Conservation (phyloP, 2,888 invertebrate genomes). For the Synanthedon formicaeformis region DNA sequence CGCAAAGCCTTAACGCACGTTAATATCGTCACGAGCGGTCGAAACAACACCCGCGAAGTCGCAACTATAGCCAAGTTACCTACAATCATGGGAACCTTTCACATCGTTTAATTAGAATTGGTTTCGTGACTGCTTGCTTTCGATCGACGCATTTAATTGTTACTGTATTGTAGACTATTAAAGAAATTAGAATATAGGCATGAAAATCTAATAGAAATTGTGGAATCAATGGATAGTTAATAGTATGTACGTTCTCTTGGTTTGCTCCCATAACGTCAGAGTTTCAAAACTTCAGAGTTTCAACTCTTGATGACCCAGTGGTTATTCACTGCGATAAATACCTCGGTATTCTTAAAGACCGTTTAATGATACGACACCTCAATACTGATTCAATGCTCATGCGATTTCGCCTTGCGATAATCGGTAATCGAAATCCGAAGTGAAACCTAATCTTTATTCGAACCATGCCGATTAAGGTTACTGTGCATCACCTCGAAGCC, state of each 20-base stretch:
- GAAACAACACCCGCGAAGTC: not conserved
- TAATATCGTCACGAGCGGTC: constrained; percentile 3
- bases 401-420: not conserved
- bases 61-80: not conserved
- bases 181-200: no score
- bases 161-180: no score
- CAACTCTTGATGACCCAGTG: no score
- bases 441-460: not conserved
- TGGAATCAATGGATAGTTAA: no score
- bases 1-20: constrained; percentile 30
- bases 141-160: constrained; percentile 7
- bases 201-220: no score
- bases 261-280: no score
- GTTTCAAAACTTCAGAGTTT: no score
- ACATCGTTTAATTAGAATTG: constrained; percentile 36
- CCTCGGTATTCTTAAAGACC: no score
- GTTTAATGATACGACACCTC: no score
- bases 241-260: no score
- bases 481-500: not conserved
- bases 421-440: not conserved
- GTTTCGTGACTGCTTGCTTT: constrained; percentile 33
- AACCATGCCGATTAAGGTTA: not conserved
- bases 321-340: no score
- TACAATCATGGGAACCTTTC: constrained; percentile 48
- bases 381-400: no score